Percentiles rank a stretch among this genome's conserved stretches.
Conservation (phyloP, 2,888 invertebrate genomes). For the Trissonchulus latispiculum region DNA sequence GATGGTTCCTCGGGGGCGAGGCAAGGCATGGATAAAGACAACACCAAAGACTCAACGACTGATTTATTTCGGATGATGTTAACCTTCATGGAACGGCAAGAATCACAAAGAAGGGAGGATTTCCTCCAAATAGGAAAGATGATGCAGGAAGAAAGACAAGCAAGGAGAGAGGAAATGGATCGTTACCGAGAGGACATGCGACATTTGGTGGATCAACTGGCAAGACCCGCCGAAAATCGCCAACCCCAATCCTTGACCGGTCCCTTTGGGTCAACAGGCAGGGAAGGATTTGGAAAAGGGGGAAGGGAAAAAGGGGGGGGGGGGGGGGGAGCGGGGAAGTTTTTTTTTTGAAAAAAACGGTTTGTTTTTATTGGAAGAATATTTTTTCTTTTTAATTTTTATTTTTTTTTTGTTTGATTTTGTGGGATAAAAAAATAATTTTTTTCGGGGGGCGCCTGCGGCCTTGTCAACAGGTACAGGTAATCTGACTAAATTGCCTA, state of each 20-base stretch:
- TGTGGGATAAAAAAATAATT: too few relatives aligned
- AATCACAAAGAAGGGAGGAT: neutral
- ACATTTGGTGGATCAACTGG: neutral
- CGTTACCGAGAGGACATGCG: neutral
- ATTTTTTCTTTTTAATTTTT: too few relatives aligned
- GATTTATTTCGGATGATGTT: neutral
- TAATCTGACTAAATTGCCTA: neutral
- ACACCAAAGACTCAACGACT: too few relatives aligned
- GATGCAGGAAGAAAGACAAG: neutral
- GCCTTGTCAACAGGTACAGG: too few relatives aligned
- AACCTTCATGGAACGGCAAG: neutral
- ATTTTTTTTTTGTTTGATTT: too few relatives aligned
- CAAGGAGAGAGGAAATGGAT: neutral
- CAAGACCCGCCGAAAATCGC: neutral
- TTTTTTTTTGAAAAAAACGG: too few relatives aligned
- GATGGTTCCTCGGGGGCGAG: neutral
- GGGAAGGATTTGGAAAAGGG: too few relatives aligned
- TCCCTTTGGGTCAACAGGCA: neutral
- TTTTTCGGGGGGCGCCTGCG: too few relatives aligned
- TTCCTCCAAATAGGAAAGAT: neutral
- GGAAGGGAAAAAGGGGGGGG: too few relatives aligned
- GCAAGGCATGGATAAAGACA: too few relatives aligned
- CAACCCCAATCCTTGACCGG: neutral
- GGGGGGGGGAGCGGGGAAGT: too few relatives aligned
- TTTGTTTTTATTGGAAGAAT: too few relatives aligned